These are phyloP conservation scores for Hoplias malabaricus DNA, from an alignment of 2,113 vertebrate species.

Conservation along the genomic window DNA sequence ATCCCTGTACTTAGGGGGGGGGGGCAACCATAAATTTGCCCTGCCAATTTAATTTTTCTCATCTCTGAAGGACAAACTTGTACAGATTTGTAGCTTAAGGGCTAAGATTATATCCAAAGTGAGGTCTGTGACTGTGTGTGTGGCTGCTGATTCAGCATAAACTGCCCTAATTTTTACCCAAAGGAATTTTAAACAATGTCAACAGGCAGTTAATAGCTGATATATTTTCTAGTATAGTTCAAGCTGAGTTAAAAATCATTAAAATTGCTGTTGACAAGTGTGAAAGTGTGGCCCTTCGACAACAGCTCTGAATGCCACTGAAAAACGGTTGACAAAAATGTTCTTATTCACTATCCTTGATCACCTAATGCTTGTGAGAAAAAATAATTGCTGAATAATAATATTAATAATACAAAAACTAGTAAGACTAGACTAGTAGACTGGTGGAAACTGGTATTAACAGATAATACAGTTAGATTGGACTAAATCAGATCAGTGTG, in stretches of 20 bases:
- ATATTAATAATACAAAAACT: neutral
- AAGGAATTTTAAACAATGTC: neutral
- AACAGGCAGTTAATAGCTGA: neutral
- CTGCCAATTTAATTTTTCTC: too few relatives aligned
- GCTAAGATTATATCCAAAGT: too few relatives aligned
- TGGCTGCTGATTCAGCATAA: neutral
- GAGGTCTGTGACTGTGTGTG: too few relatives aligned
- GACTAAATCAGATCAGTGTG: neutral
- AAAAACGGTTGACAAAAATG: neutral
- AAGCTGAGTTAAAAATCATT: neutral
- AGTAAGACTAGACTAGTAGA: too few relatives aligned
- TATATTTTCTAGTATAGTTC: neutral
- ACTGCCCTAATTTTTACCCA: neutral
- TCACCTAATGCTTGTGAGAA: neutral
- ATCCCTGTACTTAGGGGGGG: too few relatives aligned
- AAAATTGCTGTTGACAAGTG: neutral
- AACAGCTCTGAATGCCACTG: too few relatives aligned
- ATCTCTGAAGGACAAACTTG: too few relatives aligned
- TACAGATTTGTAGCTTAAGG: too few relatives aligned
- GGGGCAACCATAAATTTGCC: too few relatives aligned
- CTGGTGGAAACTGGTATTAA: neutral
- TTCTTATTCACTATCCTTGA: neutral
- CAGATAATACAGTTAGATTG: neutral
- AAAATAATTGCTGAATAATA: neutral
- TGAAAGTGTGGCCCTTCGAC: too few relatives aligned